Evolutionary conservation across 2,113 vertebrate genomes (phyloP).

Genomic region (Pantherophis guttatus): DNA sequence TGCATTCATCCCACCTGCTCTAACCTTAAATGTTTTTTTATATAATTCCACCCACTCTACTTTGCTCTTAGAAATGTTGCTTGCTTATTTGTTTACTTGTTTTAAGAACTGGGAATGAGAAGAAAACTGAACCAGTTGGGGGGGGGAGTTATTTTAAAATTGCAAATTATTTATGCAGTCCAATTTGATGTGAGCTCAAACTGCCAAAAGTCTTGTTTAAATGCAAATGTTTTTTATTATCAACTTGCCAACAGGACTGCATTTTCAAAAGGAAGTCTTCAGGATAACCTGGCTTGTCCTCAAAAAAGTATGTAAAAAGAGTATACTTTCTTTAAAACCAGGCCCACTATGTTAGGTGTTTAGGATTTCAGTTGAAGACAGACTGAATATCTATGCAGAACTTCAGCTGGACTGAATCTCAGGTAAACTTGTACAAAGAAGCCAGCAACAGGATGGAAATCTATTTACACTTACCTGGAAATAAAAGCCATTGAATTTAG

Average conservation of each 20-base stretch:
- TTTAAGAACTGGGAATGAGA: not conserved
- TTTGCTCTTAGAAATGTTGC: not conserved
- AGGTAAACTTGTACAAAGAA: not conserved
- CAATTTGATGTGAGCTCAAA: not conserved
- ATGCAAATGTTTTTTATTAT: not conserved
- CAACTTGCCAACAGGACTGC: not conserved
- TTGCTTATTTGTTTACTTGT: not conserved
- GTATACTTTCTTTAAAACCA: not conserved
- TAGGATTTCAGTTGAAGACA: not conserved
- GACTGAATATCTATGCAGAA: not conserved
- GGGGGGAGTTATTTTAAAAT: not conserved
- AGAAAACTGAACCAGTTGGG: not conserved
- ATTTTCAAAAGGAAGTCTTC: not conserved
- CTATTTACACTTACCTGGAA: not conserved
- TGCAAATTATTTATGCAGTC: not conserved
- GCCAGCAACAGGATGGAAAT: not conserved
- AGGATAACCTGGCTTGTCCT: not conserved
- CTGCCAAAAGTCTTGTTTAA: not conserved
- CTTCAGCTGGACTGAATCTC: not conserved
- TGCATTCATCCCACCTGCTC: not conserved
- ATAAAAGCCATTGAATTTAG: not conserved
- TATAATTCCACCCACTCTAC: conserved; percentile 28
- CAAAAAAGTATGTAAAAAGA: not conserved
- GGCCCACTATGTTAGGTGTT: not conserved
- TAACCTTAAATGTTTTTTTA: not conserved